Evolutionary conservation across 2,797 vertebrate genomes (phyloP).

Genomic region (Antrozous pallidus): DNA sequence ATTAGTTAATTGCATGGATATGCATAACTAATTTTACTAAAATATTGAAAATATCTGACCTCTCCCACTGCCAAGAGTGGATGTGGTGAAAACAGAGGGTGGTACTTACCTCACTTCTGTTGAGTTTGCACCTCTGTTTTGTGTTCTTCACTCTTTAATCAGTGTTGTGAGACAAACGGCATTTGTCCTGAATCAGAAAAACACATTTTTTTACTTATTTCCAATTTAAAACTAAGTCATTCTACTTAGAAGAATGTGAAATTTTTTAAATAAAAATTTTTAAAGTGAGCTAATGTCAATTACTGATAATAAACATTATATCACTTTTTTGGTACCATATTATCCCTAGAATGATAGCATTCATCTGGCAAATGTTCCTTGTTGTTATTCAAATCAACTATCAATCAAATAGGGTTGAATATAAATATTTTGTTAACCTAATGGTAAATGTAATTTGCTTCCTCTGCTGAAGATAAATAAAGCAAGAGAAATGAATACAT

Average conservation of each 20-base stretch:
- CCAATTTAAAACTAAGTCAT: conserved; percentile 77
- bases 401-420: conserved; percentile 66
- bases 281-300: conserved; percentile 66
- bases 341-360: conserved; percentile 2
- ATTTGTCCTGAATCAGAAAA: conserved; percentile 76
- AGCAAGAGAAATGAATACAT: conserved; percentile 74
- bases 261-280: conserved; percentile 61
- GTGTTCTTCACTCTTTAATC: conserved; percentile 52
- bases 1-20: conserved; percentile 12
- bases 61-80: conserved; percentile 20
- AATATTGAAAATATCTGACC: conserved; percentile 53
- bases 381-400: conserved; percentile 12
- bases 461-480: conserved; percentile 78
- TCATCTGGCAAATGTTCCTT: conserved; percentile 45
- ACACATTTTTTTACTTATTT: conserved; percentile 75
- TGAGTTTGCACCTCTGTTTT: conserved; percentile 47
- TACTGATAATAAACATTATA: conserved; percentile 30
- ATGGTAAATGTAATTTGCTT: conserved; percentile 68
- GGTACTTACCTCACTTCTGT: not conserved
- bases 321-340: conserved; percentile 27
- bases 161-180: conserved; percentile 72
- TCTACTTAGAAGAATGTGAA: conserved; percentile 71
- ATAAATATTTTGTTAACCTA: conserved; percentile 61
- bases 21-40: conserved; percentile 43
- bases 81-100: conserved; percentile 12